Conservation (phyloP, 2,797 vertebrate species). For the Darevskia mixta region DNA sequence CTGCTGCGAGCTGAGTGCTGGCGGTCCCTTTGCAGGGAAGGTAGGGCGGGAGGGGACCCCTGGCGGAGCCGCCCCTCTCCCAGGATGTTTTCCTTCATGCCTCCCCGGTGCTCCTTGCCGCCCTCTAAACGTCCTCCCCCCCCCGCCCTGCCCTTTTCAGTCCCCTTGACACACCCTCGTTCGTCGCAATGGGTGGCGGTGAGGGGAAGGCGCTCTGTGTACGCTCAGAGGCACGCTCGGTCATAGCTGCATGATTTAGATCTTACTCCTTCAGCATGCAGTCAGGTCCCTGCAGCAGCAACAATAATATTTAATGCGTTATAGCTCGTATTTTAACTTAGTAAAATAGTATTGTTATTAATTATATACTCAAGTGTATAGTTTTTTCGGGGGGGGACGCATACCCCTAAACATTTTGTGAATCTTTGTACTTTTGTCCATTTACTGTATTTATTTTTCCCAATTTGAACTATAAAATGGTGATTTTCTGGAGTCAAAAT, state of each 20-base stretch:
- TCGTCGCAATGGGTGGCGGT: neutral
- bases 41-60: neutral
- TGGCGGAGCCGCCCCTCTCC: neutral
- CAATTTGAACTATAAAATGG: too few species aligned
- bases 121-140: neutral
- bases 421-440: too few species aligned
- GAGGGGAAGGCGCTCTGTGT: neutral
- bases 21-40: neutral
- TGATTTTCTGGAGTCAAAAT: too few species aligned
- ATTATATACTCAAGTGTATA: too few species aligned
- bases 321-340: too few species aligned
- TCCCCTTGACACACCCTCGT: neutral
- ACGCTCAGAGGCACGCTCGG: neutral
- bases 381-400: accelerated
- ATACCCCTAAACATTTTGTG: too few species aligned
- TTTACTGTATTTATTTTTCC: too few species aligned
- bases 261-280: too few species aligned
- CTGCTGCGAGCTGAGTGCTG: accelerated
- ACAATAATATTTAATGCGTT: too few species aligned
- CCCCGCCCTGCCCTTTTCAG: neutral
- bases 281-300: too few species aligned
- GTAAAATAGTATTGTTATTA: too few species aligned
- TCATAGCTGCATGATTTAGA: neutral
- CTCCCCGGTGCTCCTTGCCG: neutral
- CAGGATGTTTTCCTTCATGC: too few species aligned